phyloP scores from a whole-genome alignment of 2,113 vertebrate species.

The Scophthalmus maximus region DNA sequence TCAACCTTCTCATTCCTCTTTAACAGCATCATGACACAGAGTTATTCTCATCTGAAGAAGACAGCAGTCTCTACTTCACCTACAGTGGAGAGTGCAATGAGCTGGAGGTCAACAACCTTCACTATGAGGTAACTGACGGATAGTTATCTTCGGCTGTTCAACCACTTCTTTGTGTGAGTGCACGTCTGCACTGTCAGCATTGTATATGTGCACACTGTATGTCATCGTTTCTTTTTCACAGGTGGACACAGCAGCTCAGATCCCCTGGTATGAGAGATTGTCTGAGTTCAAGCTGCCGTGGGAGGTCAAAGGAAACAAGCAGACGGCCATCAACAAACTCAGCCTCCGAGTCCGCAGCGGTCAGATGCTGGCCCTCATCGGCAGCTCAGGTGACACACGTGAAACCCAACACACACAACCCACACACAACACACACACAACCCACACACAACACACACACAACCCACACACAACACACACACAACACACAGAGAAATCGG shows the following conservation, averaged over 20 bases:
- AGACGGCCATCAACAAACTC: conserved; percentile 87
- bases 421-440: not conserved
- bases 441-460: not conserved
- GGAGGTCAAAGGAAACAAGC: conserved; percentile 79
- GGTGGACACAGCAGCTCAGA: conserved; percentile 90
- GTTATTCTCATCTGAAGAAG: conserved; percentile 90
- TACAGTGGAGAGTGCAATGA: conserved; percentile 90
- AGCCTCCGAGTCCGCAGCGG: conserved; percentile 91
- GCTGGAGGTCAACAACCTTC: conserved; percentile 90
- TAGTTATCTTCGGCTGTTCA: not conserved
- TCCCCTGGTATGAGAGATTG: conserved; percentile 93
- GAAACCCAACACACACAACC: conserved; percentile 20
- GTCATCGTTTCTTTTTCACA: conserved; percentile 53
- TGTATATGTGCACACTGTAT: not conserved
- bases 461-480: not conserved
- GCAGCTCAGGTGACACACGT: conserved; percentile 88
- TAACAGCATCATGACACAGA: conserved; percentile 75
- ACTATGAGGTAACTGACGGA: conserved; percentile 86
- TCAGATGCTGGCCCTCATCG: conserved; percentile 96
- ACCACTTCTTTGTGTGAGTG: not conserved
- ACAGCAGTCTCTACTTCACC: conserved; percentile 96
- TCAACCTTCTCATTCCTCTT: not conserved
- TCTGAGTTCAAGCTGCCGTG: conserved; percentile 91
- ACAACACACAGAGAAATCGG: too few relatives aligned
- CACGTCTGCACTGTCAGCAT: not conserved